phyloP scores from a whole-genome alignment of 2,113 vertebrate species.

The Ellobius talpinus region DNA sequence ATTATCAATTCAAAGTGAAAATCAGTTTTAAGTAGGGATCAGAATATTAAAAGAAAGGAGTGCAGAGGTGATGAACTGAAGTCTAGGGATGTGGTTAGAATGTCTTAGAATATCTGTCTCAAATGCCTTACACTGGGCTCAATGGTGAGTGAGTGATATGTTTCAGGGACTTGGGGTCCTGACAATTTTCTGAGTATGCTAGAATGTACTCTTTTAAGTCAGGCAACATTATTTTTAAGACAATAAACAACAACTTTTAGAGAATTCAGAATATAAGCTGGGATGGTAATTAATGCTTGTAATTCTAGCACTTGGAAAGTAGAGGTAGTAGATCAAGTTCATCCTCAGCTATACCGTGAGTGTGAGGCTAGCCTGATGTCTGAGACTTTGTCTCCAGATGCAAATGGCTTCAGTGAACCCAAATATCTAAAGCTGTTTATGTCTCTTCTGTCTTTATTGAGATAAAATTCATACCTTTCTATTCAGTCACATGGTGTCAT shows the following conservation, averaged over 20 bases:
- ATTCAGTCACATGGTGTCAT: not conserved
- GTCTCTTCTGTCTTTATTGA: not conserved
- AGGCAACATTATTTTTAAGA: not conserved
- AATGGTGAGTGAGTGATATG: not conserved
- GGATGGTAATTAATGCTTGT: not conserved
- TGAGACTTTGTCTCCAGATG: not conserved
- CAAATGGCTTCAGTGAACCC: not conserved
- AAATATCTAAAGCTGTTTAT: conserved; percentile 13
- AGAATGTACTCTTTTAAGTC: not conserved
- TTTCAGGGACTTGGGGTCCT: not conserved
- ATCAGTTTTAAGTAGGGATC: not conserved
- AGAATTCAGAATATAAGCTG: not conserved
- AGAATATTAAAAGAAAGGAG: not conserved
- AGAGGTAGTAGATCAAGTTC: not conserved
- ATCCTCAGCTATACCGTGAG: not conserved
- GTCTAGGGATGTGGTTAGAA: not conserved
- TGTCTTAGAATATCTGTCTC: not conserved
- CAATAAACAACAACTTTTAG: not conserved
- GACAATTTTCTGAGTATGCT: not conserved
- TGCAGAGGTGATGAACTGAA: not conserved
- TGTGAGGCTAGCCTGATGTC: not conserved
- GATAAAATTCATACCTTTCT: conserved; percentile 48
- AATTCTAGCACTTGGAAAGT: not conserved
- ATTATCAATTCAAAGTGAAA: conserved; percentile 1
- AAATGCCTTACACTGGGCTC: not conserved